A percentile compares a stretch with the other conserved stretches of the same genome.
These are phyloP conservation scores for Meandrusa payeni DNA, from an alignment of 2,888 invertebrate species.

Conservation along the genomic window DNA sequence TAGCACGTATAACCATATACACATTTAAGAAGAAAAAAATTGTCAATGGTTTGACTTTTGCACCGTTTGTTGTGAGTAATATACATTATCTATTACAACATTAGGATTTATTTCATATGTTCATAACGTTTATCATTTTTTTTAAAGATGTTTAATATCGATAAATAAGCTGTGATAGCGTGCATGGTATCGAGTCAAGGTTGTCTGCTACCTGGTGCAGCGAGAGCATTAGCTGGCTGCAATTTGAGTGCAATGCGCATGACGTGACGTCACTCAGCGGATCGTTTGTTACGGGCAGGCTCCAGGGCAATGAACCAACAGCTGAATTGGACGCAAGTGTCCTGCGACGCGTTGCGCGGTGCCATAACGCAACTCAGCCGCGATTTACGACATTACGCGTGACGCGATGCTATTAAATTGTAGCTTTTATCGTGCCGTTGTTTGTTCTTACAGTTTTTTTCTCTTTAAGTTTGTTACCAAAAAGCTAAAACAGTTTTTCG, in stretches of 20 bases:
- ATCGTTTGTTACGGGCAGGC: conserved; percentile 57
- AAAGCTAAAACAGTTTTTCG: too few species aligned
- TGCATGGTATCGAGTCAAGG: conserved; percentile 12
- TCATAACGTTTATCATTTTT: too few species aligned
- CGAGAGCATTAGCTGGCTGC: conserved; percentile 43
- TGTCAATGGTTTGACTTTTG: neutral
- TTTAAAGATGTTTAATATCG: too few species aligned
- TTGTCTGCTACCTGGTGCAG: conserved; percentile 21
- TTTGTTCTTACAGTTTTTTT: neutral
- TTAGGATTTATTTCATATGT: too few species aligned
- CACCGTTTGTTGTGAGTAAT: neutral
- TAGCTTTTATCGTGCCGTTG: conserved; percentile 33
- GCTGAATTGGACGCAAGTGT: conserved; percentile 73
- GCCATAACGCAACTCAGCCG: conserved; percentile 52
- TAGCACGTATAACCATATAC: too few species aligned
- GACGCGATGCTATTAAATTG: conserved; percentile 45
- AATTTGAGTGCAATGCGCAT: conserved; percentile 63
- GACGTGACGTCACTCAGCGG: conserved; percentile 63
- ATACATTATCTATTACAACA: too few species aligned
- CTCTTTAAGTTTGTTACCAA: too few species aligned
- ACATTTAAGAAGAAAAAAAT: neutral
- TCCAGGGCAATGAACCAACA: conserved; percentile 68
- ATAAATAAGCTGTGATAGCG: too few species aligned
- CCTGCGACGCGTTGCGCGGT: conserved; percentile 55
- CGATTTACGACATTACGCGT: conserved; percentile 56